These are phyloP conservation scores for Acanthosoma haemorrhoidale DNA, from an alignment of 2,888 invertebrate genomes.

Conservation along the genomic window DNA sequence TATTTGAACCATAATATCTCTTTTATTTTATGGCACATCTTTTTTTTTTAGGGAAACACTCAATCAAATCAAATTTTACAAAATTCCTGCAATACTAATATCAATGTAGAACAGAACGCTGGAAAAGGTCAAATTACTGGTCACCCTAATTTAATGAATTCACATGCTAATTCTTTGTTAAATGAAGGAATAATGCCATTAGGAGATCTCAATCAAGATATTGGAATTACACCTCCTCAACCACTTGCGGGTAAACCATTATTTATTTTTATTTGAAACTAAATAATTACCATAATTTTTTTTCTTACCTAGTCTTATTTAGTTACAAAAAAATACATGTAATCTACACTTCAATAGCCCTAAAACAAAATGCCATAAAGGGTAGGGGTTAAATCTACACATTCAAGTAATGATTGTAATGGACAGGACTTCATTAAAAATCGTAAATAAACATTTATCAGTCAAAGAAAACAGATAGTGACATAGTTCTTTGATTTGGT, in stretches of 20 bases:
- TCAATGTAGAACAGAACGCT: conserved; percentile 35
- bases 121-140: conserved; percentile 29
- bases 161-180: conserved; percentile 33
- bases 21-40: neutral
- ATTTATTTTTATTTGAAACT: neutral
- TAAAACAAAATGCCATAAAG: no score
- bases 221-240: conserved; percentile 41
- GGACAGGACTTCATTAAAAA: no score
- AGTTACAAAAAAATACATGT: no score
- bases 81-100: conserved; percentile 34
- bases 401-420: no score
- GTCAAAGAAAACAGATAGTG: no score
- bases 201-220: conserved; percentile 41
- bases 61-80: conserved; percentile 36
- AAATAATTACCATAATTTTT: neutral
- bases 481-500: no score
- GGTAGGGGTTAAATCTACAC: no score
- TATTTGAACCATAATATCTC: no score
- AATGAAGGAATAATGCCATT: conserved; percentile 40
- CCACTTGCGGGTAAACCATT: conserved; percentile 42
- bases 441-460: no score
- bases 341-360: no score
- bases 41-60: conserved; percentile 32
- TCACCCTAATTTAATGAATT: conserved; percentile 33
- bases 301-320: no score